A percentile compares a stretch with the other conserved stretches of the same genome.
phyloP scores from a whole-genome alignment of 2,113 vertebrate genomes.

The Archilochus colubris region DNA sequence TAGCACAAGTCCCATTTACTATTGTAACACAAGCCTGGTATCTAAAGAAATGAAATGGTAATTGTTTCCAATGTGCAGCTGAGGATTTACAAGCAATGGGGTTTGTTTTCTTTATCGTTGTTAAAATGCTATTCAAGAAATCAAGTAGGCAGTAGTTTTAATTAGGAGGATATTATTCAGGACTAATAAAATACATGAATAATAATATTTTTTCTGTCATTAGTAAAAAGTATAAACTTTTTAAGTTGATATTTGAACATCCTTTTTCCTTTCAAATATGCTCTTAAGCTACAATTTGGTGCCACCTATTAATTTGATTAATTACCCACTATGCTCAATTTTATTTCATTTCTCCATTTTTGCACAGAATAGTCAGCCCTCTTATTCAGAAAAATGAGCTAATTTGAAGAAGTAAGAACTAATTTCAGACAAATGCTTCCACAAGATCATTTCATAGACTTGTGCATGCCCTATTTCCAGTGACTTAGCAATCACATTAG shows the following conservation, averaged over 20 bases:
- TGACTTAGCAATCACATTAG: slow-evolving; percentile 48
- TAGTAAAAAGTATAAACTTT: slow-evolving; percentile 21
- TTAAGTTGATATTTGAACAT: neutral
- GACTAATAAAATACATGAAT: slow-evolving; percentile 49
- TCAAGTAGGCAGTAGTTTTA: slow-evolving; percentile 35
- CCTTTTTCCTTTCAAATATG: neutral
- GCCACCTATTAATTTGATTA: slow-evolving; percentile 54
- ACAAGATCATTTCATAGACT: neutral
- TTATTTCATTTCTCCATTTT: slow-evolving; percentile 46
- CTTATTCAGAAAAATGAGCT: slow-evolving; percentile 58
- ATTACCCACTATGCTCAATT: slow-evolving; percentile 16
- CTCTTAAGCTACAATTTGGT: slow-evolving; percentile 10
- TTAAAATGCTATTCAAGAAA: slow-evolving; percentile 27
- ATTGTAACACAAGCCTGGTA: slow-evolving; percentile 10
- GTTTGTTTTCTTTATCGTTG: neutral
- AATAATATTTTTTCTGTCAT: slow-evolving; percentile 35
- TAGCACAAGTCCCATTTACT: slow-evolving; percentile 46
- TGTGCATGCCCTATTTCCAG: slow-evolving; percentile 25
- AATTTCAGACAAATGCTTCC: slow-evolving; percentile 53
- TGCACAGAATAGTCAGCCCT: slow-evolving; percentile 32
- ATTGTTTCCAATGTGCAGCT: slow-evolving; percentile 59
- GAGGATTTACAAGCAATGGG: slow-evolving; percentile 64
- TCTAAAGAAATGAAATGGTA: slow-evolving; percentile 62
- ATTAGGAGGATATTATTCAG: slow-evolving; percentile 51
- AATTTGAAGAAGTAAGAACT: slow-evolving; percentile 48